Percentiles rank a stretch among this genome's conserved stretches.
phyloP scores from a whole-genome alignment of 2,797 vertebrate genomes.

The Ceryle rudis region DNA sequence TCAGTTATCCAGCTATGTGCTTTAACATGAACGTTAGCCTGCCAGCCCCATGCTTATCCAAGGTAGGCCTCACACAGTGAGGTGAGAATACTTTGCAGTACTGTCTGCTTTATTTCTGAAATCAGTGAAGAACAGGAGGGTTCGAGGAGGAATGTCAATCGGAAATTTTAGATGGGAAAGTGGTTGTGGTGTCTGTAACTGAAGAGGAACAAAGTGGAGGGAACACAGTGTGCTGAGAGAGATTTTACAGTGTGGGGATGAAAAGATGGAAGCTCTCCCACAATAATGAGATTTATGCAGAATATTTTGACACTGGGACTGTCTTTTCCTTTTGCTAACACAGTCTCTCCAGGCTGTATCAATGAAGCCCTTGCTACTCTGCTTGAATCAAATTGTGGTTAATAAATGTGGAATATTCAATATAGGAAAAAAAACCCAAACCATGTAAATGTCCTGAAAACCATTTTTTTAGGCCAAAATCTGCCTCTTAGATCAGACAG shows the following conservation, averaged over 20 bases:
- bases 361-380: slow-evolving; percentile 13
- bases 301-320: slow-evolving; percentile 9
- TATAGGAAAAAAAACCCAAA: slow-evolving; percentile 33
- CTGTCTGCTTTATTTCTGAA: slow-evolving; percentile 4
- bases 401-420: slow-evolving; percentile 65
- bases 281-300: slow-evolving; percentile 7
- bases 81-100: neutral
- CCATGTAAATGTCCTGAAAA: slow-evolving; percentile 55
- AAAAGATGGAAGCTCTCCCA: slow-evolving; percentile 53
- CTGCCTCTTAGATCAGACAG: slow-evolving; percentile 64
- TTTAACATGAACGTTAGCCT: neutral
- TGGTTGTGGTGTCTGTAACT: neutral
- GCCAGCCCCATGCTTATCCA: neutral
- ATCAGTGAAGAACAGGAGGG: neutral
- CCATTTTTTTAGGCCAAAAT: slow-evolving; percentile 18
- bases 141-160: neutral
- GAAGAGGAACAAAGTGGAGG: slow-evolving; percentile 19
- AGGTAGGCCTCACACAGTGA: neutral
- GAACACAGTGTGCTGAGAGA: slow-evolving; percentile 51
- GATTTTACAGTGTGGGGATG: slow-evolving; percentile 27
- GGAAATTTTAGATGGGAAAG: neutral
- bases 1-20: neutral
- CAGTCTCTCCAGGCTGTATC: slow-evolving; percentile 20
- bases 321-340: slow-evolving; percentile 6
- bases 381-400: slow-evolving; percentile 59